A percentile compares a stretch with the other conserved stretches of the same genome.
phyloP scores from a whole-genome alignment of 2,113 vertebrate genomes.

The Alosa alosa region DNA sequence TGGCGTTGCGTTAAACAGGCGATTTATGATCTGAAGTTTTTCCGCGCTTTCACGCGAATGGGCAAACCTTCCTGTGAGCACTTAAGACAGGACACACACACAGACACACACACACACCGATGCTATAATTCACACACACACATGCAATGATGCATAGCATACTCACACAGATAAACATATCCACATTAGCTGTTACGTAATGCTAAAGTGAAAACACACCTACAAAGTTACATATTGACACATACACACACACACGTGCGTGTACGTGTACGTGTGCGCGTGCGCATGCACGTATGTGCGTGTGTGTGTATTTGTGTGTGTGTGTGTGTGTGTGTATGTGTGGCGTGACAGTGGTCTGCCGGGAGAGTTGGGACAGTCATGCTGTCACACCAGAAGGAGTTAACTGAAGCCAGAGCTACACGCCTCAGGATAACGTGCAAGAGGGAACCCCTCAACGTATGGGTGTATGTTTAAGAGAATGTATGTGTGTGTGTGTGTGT shows the following conservation, averaged over 20 bases:
- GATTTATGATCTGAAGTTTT: constrained; percentile 77
- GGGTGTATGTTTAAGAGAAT: no score
- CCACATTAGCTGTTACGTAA: no score
- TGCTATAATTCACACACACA: no score
- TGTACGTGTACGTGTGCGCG: constrained; percentile 31
- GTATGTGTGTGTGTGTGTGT: no score
- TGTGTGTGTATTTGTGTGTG: not conserved
- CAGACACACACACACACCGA: no score
- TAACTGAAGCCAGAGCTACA: constrained; percentile 46
- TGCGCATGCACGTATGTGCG: not conserved
- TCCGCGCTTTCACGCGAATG: constrained; percentile 72
- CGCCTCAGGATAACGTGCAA: constrained; percentile 57
- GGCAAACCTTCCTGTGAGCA: constrained; percentile 28
- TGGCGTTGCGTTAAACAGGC: constrained; percentile 69
- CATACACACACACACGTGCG: not conserved
- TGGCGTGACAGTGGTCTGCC: constrained; percentile 28
- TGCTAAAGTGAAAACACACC: no score
- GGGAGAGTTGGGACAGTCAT: constrained; percentile 16
- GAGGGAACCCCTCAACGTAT: constrained; percentile 18
- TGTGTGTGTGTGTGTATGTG: not conserved
- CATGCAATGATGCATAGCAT: no score
- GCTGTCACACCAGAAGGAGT: constrained; percentile 29
- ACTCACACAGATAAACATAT: no score
- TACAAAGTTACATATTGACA: no score
- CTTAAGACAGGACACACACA: no score